A percentile compares a stretch with the other conserved stretches of the same genome.
phyloP scores from a whole-genome alignment of 2,797 vertebrate species.

The Tangara arthus region DNA sequence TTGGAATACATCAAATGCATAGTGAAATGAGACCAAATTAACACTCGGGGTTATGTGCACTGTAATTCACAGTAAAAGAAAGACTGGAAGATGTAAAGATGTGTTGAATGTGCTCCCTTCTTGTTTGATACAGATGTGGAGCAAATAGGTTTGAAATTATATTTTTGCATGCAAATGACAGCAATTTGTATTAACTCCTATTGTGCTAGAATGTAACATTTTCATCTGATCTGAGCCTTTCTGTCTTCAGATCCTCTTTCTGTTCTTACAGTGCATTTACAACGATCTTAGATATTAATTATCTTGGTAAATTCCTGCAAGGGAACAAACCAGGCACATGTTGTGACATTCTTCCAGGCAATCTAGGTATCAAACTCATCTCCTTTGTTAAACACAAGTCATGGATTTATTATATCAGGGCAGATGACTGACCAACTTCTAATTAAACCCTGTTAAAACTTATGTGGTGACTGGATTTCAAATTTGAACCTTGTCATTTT shows the following conservation, averaged over 20 bases:
- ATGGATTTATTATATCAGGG: not conserved
- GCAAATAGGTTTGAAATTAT: constrained; percentile 16
- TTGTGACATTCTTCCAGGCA: not conserved
- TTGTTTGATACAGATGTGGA: not conserved
- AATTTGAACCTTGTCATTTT: not conserved
- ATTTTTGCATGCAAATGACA: constrained; percentile 15
- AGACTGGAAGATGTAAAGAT: constrained; percentile 18
- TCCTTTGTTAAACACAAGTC: not conserved
- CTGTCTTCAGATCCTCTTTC: not conserved
- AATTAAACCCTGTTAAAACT: not conserved
- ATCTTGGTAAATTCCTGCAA: not conserved
- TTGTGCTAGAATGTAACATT: not conserved
- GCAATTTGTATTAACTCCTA: constrained; percentile 25
- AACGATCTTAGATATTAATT: not conserved
- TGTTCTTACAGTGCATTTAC: not conserved
- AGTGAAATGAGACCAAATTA: constrained; percentile 50
- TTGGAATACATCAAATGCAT: constrained; percentile 24
- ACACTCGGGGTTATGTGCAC: constrained; percentile 28
- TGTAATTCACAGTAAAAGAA: constrained; percentile 45
- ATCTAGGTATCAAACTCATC: not conserved
- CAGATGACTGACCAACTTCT: not conserved
- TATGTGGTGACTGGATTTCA: not conserved
- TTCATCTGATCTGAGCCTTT: not conserved
- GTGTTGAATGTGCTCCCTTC: not conserved
- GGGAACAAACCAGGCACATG: not conserved